Percentiles rank a stretch among this genome's conserved stretches.
These are phyloP conservation scores for Papilio polytes DNA, from an alignment of 1,140 invertebrate species.

Conservation along the genomic window DNA sequence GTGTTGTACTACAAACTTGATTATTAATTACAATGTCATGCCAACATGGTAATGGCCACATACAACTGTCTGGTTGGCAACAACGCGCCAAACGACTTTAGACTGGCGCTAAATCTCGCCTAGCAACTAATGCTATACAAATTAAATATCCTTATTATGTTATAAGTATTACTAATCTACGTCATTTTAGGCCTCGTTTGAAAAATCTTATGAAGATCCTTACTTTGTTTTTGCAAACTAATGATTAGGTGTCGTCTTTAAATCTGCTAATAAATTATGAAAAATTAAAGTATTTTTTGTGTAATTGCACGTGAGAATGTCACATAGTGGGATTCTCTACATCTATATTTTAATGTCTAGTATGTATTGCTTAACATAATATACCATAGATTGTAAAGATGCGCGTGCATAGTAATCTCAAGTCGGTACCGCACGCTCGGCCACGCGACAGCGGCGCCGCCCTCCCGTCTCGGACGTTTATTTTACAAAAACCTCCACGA, in stretches of 20 bases:
- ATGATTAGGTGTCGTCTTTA: background rate
- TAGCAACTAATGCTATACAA: conserved; percentile 15
- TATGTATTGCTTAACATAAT: no score
- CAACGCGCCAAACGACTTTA: background rate
- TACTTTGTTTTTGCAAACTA: background rate
- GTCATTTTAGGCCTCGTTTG: background rate
- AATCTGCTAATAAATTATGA: background rate
- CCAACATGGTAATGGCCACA: conserved; percentile 13
- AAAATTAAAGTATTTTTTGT: no score
- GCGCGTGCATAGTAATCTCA: conserved; percentile 48
- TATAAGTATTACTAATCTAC: background rate
- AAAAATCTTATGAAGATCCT: background rate
- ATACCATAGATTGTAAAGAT: background rate
- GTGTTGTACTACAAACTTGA: conserved; percentile 16
- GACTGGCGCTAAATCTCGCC: background rate
- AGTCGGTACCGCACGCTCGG: conserved; percentile 43
- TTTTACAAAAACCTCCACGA: conserved; percentile 19
- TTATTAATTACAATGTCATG: conserved; percentile 19
- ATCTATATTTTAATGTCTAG: no score
- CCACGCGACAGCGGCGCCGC: conserved; percentile 40
- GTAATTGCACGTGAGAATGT: no score
- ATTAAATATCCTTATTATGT: background rate
- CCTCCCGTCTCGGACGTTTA: conserved; percentile 44
- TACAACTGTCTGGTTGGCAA: background rate
- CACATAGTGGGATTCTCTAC: no score